phyloP scores from a whole-genome alignment of 2,113 vertebrate genomes.

The Hassar affinis region DNA sequence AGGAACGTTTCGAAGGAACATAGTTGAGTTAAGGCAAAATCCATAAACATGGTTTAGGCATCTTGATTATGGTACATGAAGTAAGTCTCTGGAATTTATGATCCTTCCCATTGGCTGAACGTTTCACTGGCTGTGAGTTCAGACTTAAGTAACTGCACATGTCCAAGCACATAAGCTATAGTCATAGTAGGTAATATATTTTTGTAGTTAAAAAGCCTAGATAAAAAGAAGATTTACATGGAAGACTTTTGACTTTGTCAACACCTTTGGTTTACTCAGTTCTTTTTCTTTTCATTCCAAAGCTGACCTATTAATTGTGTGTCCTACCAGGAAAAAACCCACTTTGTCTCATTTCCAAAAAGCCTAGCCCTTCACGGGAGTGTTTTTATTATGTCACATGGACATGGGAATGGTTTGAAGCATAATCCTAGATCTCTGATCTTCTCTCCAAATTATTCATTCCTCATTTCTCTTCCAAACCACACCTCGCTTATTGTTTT shows the following conservation, averaged over 20 bases:
- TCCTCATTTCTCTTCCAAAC: not conserved
- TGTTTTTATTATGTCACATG: constrained; percentile 5
- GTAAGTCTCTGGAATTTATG: constrained; percentile 18
- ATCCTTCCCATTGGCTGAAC: constrained; percentile 14
- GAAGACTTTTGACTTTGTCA: not conserved
- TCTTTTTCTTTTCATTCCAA: not conserved
- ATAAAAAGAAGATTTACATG: not conserved
- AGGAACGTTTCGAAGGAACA: not conserved
- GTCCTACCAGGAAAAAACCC: not conserved
- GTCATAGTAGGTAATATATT: not conserved
- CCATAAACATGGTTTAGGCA: not conserved
- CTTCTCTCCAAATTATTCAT: constrained; percentile 2
- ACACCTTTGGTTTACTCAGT: not conserved
- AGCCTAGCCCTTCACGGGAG: not conserved
- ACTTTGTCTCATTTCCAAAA: not conserved
- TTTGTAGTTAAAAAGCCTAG: not conserved
- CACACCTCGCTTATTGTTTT: not conserved
- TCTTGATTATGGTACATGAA: not conserved
- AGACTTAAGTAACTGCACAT: constrained; percentile 8
- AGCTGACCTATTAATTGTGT: not conserved
- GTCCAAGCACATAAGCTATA: not conserved
- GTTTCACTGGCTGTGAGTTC: not conserved
- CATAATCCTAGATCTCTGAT: constrained; percentile 16
- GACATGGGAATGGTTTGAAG: not conserved
- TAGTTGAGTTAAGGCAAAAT: not conserved